Evolutionary conservation across 1,140 invertebrate species (phyloP), one percentile per base, ranked within the genome.

Genomic region (Paracyclopina nana): DNA sequence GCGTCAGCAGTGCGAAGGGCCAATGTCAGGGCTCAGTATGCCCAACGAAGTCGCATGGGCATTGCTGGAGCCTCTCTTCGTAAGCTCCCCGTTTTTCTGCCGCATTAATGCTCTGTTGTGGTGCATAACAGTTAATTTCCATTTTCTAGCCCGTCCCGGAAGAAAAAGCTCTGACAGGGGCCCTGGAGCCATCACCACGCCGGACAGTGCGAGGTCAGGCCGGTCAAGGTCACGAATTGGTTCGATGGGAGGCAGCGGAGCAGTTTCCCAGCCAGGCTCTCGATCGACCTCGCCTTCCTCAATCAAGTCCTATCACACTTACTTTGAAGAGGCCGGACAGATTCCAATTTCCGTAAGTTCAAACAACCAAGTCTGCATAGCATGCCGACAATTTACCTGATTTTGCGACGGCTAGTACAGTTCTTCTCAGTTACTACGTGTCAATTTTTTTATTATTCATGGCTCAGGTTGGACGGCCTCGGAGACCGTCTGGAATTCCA

Each of bases 261-360:
- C n/a, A n/a, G 11, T 46, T 14, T 50, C 34, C 6, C 48, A 52
- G 41, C 50, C 82, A 30, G 78, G 75, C 50, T 87, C 82, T 57
- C 70, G 85, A 48, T 87, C 83, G 6, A 80, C 80, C 42, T 88
- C 84, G 1, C 84, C 85, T 2, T 82, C 82, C 30, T 83, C 83
- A 1, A 73, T 82, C 54, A 67, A 78, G 46, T 75, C 70, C 57
- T 80, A 79, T 57, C 71, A 73, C 12, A 79, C 77, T 3, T 77
- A 78, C 56, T 22, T 49, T 38, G n/a, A 52, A 14, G 12, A 49
- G 41, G n/a, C 40, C 22, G n/a, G 30, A 29, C 27, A n/a, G 30
- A 57, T 62, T n/a, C 16, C 31, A 12, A 4, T 27, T 26, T 34
- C 28, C 24, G 34, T 43, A 29, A 24, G 30, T 9, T 38, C n/a